Evolutionary conservation across 2,113 vertebrate genomes (phyloP).

Genomic region (Chaetura pelagica): DNA sequence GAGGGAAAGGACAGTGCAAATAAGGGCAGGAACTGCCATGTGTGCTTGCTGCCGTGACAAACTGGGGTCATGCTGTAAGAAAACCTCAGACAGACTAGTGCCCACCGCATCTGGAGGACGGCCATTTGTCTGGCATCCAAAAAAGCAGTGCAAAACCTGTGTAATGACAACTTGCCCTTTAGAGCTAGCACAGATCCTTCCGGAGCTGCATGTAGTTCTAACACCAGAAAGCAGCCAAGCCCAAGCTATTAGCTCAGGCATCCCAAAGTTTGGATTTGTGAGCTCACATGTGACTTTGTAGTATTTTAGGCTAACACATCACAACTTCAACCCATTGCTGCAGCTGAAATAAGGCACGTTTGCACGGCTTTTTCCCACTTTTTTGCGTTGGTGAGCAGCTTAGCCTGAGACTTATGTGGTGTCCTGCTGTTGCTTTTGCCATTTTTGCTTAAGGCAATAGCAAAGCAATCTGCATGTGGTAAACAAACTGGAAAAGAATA

Average conservation of each 20-base stretch:
- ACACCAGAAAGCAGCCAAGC: neutral
- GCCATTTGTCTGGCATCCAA: slow-evolving; percentile 20
- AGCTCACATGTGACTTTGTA: neutral
- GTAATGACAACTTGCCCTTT: slow-evolving; percentile 1
- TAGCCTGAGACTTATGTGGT: neutral
- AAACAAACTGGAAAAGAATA: slow-evolving; percentile 31
- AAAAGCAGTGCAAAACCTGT: neutral
- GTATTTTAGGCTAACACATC: neutral
- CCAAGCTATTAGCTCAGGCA: neutral
- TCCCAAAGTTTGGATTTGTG: neutral
- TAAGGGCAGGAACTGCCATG: neutral
- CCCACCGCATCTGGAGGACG: neutral
- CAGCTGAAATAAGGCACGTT: neutral
- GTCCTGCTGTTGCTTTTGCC: neutral
- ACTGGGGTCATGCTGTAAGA: neutral
- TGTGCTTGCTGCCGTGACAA: neutral
- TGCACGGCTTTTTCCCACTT: neutral
- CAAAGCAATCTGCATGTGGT: neutral
- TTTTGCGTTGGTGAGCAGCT: neutral
- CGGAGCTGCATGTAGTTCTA: neutral
- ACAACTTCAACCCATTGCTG: neutral
- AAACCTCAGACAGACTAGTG: neutral
- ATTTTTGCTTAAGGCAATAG: neutral
- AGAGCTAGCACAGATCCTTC: slow-evolving; percentile 3
- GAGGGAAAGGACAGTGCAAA: neutral